Percentiles rank a stretch among this genome's conserved stretches.
Conservation (phyloP, 2,888 invertebrate genomes). For the Girardia tigrina region DNA sequence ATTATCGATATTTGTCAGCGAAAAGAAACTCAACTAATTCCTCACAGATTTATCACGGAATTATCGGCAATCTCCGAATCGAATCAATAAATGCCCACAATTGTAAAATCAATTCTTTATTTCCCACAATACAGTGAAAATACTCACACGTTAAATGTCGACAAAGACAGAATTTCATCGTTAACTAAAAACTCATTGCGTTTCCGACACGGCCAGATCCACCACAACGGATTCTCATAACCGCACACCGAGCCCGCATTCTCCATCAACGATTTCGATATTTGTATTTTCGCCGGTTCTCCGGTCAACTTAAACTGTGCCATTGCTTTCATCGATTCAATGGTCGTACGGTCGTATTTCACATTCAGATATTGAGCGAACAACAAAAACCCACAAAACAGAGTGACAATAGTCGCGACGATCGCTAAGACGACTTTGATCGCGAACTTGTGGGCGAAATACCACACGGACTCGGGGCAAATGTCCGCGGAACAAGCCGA, state of each 20-base stretch:
- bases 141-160: background rate
- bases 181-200: background rate
- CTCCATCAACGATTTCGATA: background rate
- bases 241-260: background rate
- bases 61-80: no score
- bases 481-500: background rate
- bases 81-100: no score
- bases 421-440: background rate
- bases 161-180: background rate
- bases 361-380: slow-evolving; percentile 10
- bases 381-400: background rate
- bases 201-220: background rate
- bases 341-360: slow-evolving; percentile 1
- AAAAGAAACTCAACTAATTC: no score
- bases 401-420: background rate
- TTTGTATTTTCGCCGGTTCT: background rate
- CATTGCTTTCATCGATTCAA: slow-evolving; percentile 17
- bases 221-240: background rate
- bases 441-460: background rate
- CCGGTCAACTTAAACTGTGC: background rate
- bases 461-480: background rate
- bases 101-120: no score
- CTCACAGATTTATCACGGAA: no score
- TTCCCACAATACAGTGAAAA: no score
- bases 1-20: no score